Percentiles rank a stretch among this genome's conserved stretches.
Conservation (phyloP, 2,888 invertebrate species). For the Lithophane semibrunnea region DNA sequence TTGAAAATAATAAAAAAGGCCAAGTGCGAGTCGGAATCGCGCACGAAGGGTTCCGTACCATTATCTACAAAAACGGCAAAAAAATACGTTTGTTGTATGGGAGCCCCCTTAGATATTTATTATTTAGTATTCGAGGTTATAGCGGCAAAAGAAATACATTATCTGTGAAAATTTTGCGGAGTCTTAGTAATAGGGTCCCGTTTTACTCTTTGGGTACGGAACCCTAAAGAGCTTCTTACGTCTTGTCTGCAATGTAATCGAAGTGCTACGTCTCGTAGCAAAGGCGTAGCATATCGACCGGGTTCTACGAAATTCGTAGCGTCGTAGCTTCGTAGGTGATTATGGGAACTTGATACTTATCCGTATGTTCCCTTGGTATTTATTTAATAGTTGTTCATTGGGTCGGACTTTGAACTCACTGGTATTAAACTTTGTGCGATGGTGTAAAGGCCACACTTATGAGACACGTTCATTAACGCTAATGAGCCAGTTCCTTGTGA, state of each 20-base stretch:
- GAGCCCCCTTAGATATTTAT: too few species aligned
- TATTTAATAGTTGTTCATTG: constrained; percentile 25
- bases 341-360: constrained; percentile 24
- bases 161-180: too few species aligned
- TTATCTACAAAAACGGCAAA: too few species aligned
- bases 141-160: too few species aligned
- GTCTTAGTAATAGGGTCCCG: too few species aligned
- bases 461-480: neutral
- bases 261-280: constrained; percentile 47
- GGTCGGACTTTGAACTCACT: constrained; percentile 8
- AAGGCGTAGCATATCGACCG: constrained; percentile 43
- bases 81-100: too few species aligned
- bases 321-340: constrained; percentile 26
- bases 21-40: too few species aligned
- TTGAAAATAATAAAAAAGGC: constrained; percentile 1
- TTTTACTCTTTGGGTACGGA: too few species aligned
- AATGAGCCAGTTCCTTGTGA: neutral
- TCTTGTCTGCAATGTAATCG: constrained; percentile 13
- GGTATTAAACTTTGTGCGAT: neutral
- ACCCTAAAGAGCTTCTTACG: neutral
- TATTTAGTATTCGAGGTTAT: too few species aligned
- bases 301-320: constrained; percentile 52
- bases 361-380: constrained; percentile 7
- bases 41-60: too few species aligned
- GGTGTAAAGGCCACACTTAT: neutral